Evolutionary conservation across 2,888 invertebrate species (phyloP).

Genomic region (Eledone cirrhosa): DNA sequence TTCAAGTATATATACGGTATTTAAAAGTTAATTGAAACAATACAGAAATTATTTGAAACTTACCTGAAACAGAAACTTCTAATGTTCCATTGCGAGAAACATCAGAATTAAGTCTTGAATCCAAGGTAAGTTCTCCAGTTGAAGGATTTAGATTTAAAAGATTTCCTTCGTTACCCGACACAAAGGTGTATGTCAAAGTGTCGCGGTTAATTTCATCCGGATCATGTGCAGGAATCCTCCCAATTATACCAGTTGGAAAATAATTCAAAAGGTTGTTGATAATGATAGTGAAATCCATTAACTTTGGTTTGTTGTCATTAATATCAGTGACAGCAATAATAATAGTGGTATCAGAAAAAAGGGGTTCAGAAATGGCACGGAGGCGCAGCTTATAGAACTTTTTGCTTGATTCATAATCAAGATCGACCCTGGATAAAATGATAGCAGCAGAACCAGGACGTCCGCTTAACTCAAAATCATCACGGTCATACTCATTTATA

Average conservation of each 20-base stretch:
- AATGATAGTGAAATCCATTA: slow-evolving; percentile 90
- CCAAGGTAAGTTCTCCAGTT: slow-evolving; percentile 84
- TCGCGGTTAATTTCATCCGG: slow-evolving; percentile 86
- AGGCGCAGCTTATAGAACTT: slow-evolving; percentile 89
- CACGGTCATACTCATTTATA: slow-evolving; percentile 83
- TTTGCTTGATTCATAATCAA: slow-evolving; percentile 94
- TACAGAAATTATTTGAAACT: slow-evolving; percentile 33
- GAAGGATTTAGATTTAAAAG: slow-evolving; percentile 84
- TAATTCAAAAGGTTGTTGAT: slow-evolving; percentile 95
- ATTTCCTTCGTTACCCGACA: slow-evolving; percentile 93
- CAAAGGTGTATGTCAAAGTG: slow-evolving; percentile 80
- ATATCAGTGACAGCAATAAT: slow-evolving; percentile 90
- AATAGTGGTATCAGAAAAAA: slow-evolving; percentile 87
- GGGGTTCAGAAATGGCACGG: slow-evolving; percentile 87
- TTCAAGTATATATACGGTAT: no score
- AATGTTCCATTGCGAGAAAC: slow-evolving; percentile 92
- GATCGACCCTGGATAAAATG: slow-evolving; percentile 85
- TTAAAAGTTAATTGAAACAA: no score
- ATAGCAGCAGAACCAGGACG: slow-evolving; percentile 80
- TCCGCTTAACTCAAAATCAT: slow-evolving; percentile 77
- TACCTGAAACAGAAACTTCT: slow-evolving; percentile 89
- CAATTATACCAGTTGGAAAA: slow-evolving; percentile 91
- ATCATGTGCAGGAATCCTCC: slow-evolving; percentile 90
- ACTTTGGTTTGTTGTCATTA: slow-evolving; percentile 89
- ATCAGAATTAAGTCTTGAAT: slow-evolving; percentile 93